Evolutionary conservation across 2,888 invertebrate genomes (phyloP).

Genomic region (Tetragonula carbonaria): DNA sequence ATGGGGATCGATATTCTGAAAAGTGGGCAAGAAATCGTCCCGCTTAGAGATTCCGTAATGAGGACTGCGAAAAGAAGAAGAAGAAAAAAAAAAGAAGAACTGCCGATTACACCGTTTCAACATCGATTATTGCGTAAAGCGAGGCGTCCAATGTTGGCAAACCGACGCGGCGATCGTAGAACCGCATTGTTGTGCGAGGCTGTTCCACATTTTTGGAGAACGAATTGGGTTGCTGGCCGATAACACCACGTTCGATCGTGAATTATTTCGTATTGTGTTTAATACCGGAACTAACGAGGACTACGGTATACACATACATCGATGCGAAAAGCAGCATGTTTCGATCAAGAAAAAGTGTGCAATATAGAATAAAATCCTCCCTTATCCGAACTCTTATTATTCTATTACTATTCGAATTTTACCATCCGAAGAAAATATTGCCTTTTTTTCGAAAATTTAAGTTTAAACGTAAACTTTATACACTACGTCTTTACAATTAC

Average conservation of each 20-base stretch:
- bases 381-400: too few relatives aligned
- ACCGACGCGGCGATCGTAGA: conserved; percentile 47
- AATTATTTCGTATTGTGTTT: not conserved
- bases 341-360: too few relatives aligned
- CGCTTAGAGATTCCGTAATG: conserved; percentile 34
- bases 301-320: not conserved
- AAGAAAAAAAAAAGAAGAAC: conserved; percentile 50
- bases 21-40: not conserved
- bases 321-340: too few relatives aligned
- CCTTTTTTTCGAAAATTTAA: too few relatives aligned
- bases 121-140: conserved; percentile 58
- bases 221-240: conserved; percentile 35
- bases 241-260: not conserved
- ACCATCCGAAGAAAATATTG: too few relatives aligned
- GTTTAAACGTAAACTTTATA: too few relatives aligned
- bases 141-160: conserved; percentile 48
- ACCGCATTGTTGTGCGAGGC: conserved; percentile 46
- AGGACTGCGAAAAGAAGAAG: conserved; percentile 47
- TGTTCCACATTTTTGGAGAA: conserved; percentile 51
- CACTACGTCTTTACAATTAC: too few relatives aligned
- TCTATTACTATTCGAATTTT: too few relatives aligned
- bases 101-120: conserved; percentile 65
- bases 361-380: too few relatives aligned
- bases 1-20: not conserved
- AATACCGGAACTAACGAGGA: not conserved